Conservation (phyloP, 2,797 vertebrate species). For the Neostethus bicornis region DNA sequence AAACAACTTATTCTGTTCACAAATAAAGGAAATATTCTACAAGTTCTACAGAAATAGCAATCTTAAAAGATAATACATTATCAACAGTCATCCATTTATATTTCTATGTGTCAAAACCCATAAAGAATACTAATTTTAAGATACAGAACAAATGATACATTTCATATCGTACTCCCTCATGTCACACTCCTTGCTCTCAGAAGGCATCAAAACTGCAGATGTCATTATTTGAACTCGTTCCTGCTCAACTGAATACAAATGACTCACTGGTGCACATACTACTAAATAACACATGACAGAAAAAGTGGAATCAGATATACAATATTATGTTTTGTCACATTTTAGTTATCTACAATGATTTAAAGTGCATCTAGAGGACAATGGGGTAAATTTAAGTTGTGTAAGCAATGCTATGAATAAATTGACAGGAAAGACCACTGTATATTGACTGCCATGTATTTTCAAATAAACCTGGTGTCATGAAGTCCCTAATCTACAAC, state of each 20-base stretch:
- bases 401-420: background rate
- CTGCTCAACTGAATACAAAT: constrained; percentile 7
- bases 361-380: constrained; percentile 75
- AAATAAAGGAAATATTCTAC: constrained; percentile 15
- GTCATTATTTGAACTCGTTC: constrained; percentile 12
- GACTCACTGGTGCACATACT: background rate
- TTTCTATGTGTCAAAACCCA: constrained; percentile 10
- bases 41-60: constrained; percentile 16
- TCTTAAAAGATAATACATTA: constrained; percentile 25
- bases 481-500: background rate
- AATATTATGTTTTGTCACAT: constrained; percentile 16
- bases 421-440: background rate
- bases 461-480: background rate
- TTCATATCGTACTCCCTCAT: constrained; percentile 9
- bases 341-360: constrained; percentile 75
- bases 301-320: constrained; percentile 30
- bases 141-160: constrained; percentile 13
- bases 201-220: constrained; percentile 9
- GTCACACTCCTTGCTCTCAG: constrained; percentile 5
- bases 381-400: constrained; percentile 4
- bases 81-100: constrained; percentile 24
- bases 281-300: constrained; percentile 25
- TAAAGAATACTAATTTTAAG: constrained; percentile 6
- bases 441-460: no score
- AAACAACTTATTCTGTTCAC: constrained; percentile 45